Evolutionary conservation across 2,888 invertebrate genomes (phyloP).

Genomic region (Oligia latruncula): DNA sequence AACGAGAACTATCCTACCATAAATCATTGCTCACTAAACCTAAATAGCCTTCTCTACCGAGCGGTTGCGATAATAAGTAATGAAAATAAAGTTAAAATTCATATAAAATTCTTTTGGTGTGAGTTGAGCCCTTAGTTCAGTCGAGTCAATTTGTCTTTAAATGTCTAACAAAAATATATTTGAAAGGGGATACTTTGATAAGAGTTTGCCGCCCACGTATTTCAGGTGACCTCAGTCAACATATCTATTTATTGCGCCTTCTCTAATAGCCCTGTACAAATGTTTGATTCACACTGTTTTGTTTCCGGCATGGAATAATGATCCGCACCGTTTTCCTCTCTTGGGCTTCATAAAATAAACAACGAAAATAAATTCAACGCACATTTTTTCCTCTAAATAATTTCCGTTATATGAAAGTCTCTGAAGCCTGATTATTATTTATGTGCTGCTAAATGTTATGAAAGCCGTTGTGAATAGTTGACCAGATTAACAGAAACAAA

Average conservation of each 20-base stretch:
- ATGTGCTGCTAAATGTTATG: background rate
- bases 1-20: too few relatives aligned
- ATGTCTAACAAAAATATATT: background rate
- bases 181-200: background rate
- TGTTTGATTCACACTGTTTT: slow-evolving; percentile 28
- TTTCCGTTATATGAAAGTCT: background rate
- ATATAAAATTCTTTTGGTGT: too few relatives aligned
- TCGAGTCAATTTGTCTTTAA: too few relatives aligned
- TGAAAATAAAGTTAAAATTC: too few relatives aligned
- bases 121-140: too few relatives aligned
- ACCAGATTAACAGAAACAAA: background rate
- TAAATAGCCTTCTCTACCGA: too few relatives aligned
- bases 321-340: background rate
- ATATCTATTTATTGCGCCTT: background rate
- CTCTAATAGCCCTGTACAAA: slow-evolving; percentile 3
- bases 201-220: too few relatives aligned
- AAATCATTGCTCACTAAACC: too few relatives aligned
- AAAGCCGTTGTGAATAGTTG: background rate
- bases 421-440: background rate
- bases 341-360: slow-evolving; percentile 16
- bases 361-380: background rate
- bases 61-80: too few relatives aligned
- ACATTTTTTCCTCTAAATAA: background rate
- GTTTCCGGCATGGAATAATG: slow-evolving; percentile 2
- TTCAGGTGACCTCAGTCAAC: slow-evolving; percentile 5